phyloP scores from a whole-genome alignment of 1,140 invertebrate genomes.

The Odontomachus brunneus region DNA sequence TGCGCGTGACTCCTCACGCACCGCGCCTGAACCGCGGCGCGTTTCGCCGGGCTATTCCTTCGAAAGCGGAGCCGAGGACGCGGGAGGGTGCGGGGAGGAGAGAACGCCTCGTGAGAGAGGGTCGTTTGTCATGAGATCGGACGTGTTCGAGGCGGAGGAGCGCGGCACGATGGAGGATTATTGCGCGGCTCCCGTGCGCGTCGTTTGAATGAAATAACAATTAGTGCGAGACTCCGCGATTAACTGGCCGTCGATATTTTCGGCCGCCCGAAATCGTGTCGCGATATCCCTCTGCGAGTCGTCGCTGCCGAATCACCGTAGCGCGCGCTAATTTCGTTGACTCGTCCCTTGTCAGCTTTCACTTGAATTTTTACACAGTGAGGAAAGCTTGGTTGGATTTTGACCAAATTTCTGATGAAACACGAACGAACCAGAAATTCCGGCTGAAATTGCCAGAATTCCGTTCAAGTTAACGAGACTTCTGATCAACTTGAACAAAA shows the following conservation, averaged over 20 bases:
- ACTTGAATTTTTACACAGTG: conserved; percentile 3
- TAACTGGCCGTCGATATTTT: conserved; percentile 15
- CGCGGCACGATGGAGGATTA: conserved; percentile 44
- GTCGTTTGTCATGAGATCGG: conserved; percentile 58
- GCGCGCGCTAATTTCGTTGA: not conserved
- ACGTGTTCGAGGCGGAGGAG: conserved; percentile 5
- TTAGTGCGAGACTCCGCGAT: conserved; percentile 33
- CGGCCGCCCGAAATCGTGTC: not conserved
- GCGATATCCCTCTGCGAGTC: conserved; percentile 13
- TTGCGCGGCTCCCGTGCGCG: not conserved
- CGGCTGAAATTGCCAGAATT: no score
- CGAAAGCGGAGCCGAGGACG: conserved; percentile 9
- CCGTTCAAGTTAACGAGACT: no score
- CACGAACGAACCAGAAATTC: no score
- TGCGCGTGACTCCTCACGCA: conserved; percentile 61
- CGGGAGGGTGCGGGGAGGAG: no score
- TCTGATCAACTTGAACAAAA: no score
- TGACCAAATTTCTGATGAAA: no score
- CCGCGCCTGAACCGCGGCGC: not conserved
- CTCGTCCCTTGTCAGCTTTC: conserved; percentile 12
- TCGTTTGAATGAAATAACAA: conserved; percentile 44
- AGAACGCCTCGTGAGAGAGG: conserved; percentile 23
- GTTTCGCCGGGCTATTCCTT: not conserved
- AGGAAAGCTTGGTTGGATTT: no score
- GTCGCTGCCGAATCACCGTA: conserved; percentile 10